Base-by-base conservation (phyloP, 2,888 invertebrate species). In the Liodrosophila aerea region DNA sequence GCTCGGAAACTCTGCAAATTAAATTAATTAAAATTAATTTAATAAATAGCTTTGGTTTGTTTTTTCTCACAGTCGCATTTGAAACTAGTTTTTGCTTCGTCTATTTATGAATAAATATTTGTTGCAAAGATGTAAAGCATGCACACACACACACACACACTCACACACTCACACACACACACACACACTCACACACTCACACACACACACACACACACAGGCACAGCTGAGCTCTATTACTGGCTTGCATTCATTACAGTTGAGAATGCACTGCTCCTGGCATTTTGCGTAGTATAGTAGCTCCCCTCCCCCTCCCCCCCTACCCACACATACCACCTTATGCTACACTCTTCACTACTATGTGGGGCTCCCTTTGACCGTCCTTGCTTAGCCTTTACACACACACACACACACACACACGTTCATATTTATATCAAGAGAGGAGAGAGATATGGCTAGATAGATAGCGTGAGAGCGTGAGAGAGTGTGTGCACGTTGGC, bases 201-300 rank as follows among this genome's bases (percentile, higher is more conserved):
- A n/a, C n/a, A n/a, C n/a, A n/a, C n/a, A n/a, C n/a, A n/a, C n/a
- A n/a, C n/a, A n/a, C n/a, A n/a, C n/a, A n/a, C n/a, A n/a, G n/a
- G n/a, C n/a, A n/a, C n/a, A n/a, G n/a, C n/a, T n/a, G n/a, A n/a
- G n/a, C n/a, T n/a, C n/a, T n/a, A n/a, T n/a, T n/a, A n/a, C n/a
- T n/a, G n/a, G 4, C 9, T 31, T 47, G 51, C 39, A 40, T 34
- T 54, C 31, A 43, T 61, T 52, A 12, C 16, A 44, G 22, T 22
- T 41, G 41, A 53, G 56, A 52, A 72, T 69, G 69, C 67, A 62
- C 53, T 53, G 73, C 73, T 62, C 73, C 72, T 69, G 69, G 62
- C 67, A 66, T 62, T 66, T 72, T 69, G 50, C 67, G 52, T 67
- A 57, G 46, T 62, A 27, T 45, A 52, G 8, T 40, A 4, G 2